phyloP scores from a whole-genome alignment of 2,888 invertebrate genomes.

The Steinernema scapterisci region DNA sequence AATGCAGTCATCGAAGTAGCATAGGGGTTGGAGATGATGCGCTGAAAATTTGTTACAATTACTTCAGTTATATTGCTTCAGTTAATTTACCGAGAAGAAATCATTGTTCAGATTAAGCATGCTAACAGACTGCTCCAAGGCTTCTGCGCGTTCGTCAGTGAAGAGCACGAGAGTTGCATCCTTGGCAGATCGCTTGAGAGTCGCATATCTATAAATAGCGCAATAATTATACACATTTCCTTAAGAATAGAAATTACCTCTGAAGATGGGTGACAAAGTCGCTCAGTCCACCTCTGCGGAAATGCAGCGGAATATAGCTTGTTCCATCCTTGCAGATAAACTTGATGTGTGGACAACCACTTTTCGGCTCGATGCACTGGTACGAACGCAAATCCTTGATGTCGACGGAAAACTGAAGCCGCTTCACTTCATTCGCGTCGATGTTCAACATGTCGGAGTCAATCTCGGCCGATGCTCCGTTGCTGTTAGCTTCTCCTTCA shows the following conservation, averaged over 20 bases:
- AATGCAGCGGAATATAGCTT: slow-evolving; percentile 81
- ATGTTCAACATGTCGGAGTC: slow-evolving; percentile 36
- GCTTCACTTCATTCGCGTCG: slow-evolving; percentile 5
- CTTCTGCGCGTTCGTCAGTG: slow-evolving; percentile 74
- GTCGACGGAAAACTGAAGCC: slow-evolving; percentile 57
- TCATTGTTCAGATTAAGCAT: slow-evolving; percentile 75
- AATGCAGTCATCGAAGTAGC: slow-evolving; percentile 84
- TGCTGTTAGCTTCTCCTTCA: slow-evolving; percentile 40
- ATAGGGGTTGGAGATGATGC: slow-evolving; percentile 76
- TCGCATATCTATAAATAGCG: slow-evolving; percentile 57
- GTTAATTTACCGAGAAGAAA: slow-evolving; percentile 68
- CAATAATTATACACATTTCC: not conserved
- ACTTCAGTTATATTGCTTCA: not conserved
- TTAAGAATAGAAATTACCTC: slow-evolving; percentile 59
- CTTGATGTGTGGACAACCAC: slow-evolving; percentile 55
- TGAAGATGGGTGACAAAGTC: slow-evolving; percentile 74
- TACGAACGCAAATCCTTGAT: slow-evolving; percentile 64
- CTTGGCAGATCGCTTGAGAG: slow-evolving; percentile 73
- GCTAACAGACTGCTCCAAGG: slow-evolving; percentile 83
- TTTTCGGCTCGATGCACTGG: slow-evolving; percentile 54
- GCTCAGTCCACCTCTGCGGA: slow-evolving; percentile 85
- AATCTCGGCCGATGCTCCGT: slow-evolving; percentile 17
- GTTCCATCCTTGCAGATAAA: slow-evolving; percentile 78
- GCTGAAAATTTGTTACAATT: slow-evolving; percentile 65
- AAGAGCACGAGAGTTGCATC: slow-evolving; percentile 79